Base-by-base conservation (phyloP, 2,797 vertebrate genomes). In the Argentina silus region DNA sequence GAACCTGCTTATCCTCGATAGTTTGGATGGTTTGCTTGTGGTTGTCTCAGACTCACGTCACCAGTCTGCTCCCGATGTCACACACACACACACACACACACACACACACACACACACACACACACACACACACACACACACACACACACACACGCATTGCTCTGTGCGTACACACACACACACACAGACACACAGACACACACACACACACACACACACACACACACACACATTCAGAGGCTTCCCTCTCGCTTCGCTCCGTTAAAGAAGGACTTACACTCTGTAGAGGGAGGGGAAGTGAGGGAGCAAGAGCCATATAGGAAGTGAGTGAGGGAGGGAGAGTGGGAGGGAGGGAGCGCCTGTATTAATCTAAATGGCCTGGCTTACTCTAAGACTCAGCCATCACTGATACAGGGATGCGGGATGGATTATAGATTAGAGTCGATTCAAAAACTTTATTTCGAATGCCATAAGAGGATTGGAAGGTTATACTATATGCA, bases 391-490 rank as follows among this genome's bases (percentile, higher is more conserved):
- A 80, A 75, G 45, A 67, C 69, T 7, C 19, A 55, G 55, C 69
- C 65, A 70, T 77, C 73, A 73, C 74, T 69, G 63, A 72, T 76
- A 77, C 70, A 53, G 59, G 42, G n/a, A 74, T 78, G 64, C 23
- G 64, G 43, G 53, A 47, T 78, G 75, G 75, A 77, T 81, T 80
- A 81, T 76, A 72, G 67, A 80, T 80, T 81, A 75, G 73, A 78
- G n/a, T 75, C 75, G 59, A 79, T 78, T 75, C 48, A 80, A 51
- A 76, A 74, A 82, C 71, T 36, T 63, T 78, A 74, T 72, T 78
- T 81, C 75, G 75, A 68, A 74, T 69, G 36, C 60, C 12, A 27
- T 72, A 83, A 81, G 75, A 78, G 74, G 78, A 83, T 83, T 83
- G 48, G 55, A 62, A 42, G 63, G 59, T 75, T 69, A 66, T 71